Evolutionary conservation across 2,113 vertebrate genomes (phyloP).

Genomic region (Pluvianellus socialis): DNA sequence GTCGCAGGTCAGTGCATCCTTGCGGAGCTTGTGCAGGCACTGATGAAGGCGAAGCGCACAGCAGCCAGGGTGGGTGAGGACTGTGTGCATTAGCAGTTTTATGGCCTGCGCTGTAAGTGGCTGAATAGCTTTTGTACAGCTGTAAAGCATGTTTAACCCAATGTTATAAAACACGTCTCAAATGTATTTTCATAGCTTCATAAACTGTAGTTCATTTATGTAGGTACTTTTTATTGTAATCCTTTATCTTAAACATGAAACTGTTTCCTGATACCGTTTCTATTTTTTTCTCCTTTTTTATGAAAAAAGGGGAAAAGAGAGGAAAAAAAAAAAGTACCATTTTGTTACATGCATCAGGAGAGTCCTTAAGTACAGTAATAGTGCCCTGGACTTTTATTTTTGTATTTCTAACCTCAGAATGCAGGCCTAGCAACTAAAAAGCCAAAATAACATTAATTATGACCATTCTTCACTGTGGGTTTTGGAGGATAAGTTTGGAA

Average conservation of each 20-base stretch:
- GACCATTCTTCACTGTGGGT: conserved; percentile 67
- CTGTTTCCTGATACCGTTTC: conserved; percentile 69
- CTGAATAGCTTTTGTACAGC: conserved; percentile 68
- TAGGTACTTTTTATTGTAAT: conserved; percentile 52
- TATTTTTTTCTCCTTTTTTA: background rate
- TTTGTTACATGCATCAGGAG: conserved; percentile 53
- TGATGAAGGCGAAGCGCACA: background rate
- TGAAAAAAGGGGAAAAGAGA: background rate
- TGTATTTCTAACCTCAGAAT: conserved; percentile 72
- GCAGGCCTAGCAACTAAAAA: conserved; percentile 60
- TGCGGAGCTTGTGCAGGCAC: background rate
- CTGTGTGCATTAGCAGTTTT: conserved; percentile 51
- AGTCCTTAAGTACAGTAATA: conserved; percentile 53
- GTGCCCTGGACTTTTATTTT: conserved; percentile 64
- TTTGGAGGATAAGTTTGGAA: conserved; percentile 67
- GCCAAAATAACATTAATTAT: conserved; percentile 71
- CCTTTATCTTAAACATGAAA: conserved; percentile 70
- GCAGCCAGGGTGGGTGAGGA: background rate
- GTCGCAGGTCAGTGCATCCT: fast-evolving
- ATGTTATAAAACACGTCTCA: conserved; percentile 66
- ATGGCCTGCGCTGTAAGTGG: conserved; percentile 39
- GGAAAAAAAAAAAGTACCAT: background rate
- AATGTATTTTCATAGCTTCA: conserved; percentile 70
- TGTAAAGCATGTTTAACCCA: conserved; percentile 69
- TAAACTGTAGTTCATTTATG: conserved; percentile 55